Conservation (phyloP, 2,888 invertebrate species). For the Volucella bombylans region DNA sequence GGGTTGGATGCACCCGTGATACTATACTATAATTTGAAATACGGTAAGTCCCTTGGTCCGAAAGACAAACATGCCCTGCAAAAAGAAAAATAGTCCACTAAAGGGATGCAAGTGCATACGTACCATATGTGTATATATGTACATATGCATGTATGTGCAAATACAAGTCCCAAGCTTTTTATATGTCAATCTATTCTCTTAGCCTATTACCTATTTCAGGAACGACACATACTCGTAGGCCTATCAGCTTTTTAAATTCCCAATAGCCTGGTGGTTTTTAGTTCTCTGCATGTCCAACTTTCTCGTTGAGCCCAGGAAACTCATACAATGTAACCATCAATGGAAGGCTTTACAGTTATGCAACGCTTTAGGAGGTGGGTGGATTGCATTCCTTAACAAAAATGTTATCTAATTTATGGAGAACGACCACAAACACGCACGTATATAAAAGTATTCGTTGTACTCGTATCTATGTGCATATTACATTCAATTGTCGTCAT, state of each 20-base stretch:
- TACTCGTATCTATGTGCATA: constrained; percentile 36
- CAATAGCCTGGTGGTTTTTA: constrained; percentile 35
- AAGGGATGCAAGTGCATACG: too few relatives aligned
- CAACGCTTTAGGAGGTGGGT: constrained; percentile 53
- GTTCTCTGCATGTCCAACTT: constrained; percentile 55
- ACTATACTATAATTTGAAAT: too few relatives aligned
- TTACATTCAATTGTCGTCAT: constrained; percentile 50
- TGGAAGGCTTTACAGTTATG: constrained; percentile 61
- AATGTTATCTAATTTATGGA: constrained; percentile 66
- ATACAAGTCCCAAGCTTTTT: too few relatives aligned
- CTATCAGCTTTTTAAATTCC: constrained; percentile 34
- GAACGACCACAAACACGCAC: constrained; percentile 7
- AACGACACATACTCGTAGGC: too few relatives aligned
- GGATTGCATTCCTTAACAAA: constrained; percentile 64
- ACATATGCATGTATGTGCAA: too few relatives aligned
- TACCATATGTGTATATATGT: too few relatives aligned
- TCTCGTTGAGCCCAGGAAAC: constrained; percentile 37
- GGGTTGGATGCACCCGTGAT: too few relatives aligned
- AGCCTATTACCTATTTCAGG: too few relatives aligned
- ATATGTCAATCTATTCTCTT: too few relatives aligned
- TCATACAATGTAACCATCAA: constrained; percentile 37
- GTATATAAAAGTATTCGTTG: not conserved
- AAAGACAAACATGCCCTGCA: too few relatives aligned
- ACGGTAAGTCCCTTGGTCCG: too few relatives aligned
- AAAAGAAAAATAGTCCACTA: too few relatives aligned